Evolutionary conservation across 2,888 invertebrate species (phyloP).

Genomic region (Synanthedon formicaeformis): DNA sequence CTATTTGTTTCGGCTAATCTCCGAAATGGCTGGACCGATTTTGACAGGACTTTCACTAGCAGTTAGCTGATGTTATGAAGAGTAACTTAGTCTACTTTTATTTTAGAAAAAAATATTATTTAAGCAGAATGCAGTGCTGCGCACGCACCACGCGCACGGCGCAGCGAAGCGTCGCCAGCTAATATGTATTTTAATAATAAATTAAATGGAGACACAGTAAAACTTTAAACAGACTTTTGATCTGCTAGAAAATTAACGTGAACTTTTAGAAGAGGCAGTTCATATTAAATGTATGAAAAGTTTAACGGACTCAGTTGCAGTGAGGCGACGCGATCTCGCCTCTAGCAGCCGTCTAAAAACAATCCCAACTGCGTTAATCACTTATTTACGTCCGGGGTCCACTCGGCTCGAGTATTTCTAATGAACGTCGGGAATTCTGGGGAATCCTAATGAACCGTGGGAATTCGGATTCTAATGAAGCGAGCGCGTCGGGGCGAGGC

Average conservation of each 20-base stretch:
- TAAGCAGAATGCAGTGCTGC: too few species aligned
- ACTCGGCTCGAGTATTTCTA: slow-evolving; percentile 56
- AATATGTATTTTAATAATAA: neutral
- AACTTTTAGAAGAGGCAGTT: slow-evolving; percentile 26
- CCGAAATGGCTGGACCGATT: too few species aligned
- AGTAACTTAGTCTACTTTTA: too few species aligned
- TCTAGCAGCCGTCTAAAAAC: slow-evolving; percentile 42
- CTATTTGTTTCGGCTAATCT: too few species aligned
- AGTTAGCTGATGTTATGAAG: too few species aligned
- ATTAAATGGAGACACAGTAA: slow-evolving; percentile 4
- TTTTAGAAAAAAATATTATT: too few species aligned
- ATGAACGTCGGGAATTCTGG: slow-evolving; percentile 59
- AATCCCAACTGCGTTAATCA: slow-evolving; percentile 68
- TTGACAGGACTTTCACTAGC: too few species aligned
- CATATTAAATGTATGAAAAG: slow-evolving; percentile 63
- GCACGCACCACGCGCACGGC: too few species aligned
- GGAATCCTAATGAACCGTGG: slow-evolving; percentile 65
- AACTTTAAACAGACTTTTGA: slow-evolving; percentile 12
- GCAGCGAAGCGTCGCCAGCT: too few species aligned
- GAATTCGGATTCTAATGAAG: slow-evolving; percentile 64
- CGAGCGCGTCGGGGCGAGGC: slow-evolving; percentile 22
- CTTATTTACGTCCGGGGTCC: slow-evolving; percentile 64
- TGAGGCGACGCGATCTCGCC: slow-evolving; percentile 4
- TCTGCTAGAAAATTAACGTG: slow-evolving; percentile 41
- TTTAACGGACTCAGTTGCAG: slow-evolving; percentile 43